These are phyloP conservation scores for Notolabrus celidotus DNA, from an alignment of 2,797 vertebrate species.

Conservation along the genomic window DNA sequence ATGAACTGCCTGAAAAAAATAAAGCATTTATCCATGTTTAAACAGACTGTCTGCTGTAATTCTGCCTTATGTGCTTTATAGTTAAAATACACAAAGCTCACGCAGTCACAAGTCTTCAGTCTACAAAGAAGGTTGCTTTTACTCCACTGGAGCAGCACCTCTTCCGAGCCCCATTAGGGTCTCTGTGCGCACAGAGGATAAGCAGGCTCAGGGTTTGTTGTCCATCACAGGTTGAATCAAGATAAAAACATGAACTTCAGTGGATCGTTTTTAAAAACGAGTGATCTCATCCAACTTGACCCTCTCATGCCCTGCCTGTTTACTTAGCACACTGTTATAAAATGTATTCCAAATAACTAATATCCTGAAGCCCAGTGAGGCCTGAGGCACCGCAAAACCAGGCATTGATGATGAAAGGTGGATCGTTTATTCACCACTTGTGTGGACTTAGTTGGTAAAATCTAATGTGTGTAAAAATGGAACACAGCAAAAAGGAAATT, in stretches of 20 bases:
- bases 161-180: constrained; percentile 62
- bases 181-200: constrained; percentile 29
- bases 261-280: constrained; percentile 41
- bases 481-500: too few relatives aligned
- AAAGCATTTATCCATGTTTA: not conserved
- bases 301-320: too few relatives aligned
- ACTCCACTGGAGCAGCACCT: not conserved
- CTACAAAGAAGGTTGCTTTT: constrained; percentile 28
- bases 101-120: not conserved
- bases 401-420: too few relatives aligned
- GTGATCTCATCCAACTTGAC: too few relatives aligned
- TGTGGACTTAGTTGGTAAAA: too few relatives aligned
- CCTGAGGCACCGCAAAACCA: too few relatives aligned
- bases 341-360: too few relatives aligned
- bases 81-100: not conserved
- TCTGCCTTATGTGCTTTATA: constrained; percentile 9
- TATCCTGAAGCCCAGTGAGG: too few relatives aligned
- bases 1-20: constrained; percentile 22
- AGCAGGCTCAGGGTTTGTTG: constrained; percentile 33
- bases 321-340: too few relatives aligned
- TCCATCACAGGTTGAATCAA: constrained; percentile 8
- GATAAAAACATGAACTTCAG: too few relatives aligned
- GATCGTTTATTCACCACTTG: too few relatives aligned
- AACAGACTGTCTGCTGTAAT: constrained; percentile 27
- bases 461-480: too few relatives aligned